Evolutionary conservation across 2,797 vertebrate species (phyloP).

Genomic region (Phaenicophaeus curvirostris): DNA sequence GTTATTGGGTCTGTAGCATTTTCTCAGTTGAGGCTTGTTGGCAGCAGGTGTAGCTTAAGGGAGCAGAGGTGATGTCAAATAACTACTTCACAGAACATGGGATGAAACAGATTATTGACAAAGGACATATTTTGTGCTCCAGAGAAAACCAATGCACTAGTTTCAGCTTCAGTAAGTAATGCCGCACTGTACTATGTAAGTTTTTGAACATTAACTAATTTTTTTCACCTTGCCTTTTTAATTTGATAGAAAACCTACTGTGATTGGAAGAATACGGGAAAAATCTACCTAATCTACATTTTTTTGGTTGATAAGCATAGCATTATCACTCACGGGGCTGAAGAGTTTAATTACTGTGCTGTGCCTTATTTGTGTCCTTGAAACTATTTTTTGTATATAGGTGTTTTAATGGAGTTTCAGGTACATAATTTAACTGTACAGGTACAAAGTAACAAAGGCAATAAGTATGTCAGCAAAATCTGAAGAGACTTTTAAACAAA

Average conservation of each 20-base stretch:
- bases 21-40: slow-evolving; percentile 1
- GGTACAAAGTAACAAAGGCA: neutral
- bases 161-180: slow-evolving; percentile 6
- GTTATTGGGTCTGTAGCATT: neutral
- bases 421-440: neutral
- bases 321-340: neutral
- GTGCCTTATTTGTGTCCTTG: neutral
- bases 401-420: neutral
- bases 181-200: neutral
- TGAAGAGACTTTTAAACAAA: neutral
- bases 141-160: neutral
- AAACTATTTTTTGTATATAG: neutral
- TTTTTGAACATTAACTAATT: neutral
- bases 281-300: neutral
- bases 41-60: slow-evolving; percentile 11
- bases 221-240: neutral
- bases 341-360: neutral
- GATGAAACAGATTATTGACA: slow-evolving; percentile 9
- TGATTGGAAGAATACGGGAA: neutral
- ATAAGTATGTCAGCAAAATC: neutral
- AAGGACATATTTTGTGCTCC: neutral
- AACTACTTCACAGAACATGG: neutral
- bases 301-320: neutral
- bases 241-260: neutral
- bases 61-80: slow-evolving; percentile 16